Percentiles rank a stretch among this genome's conserved stretches.
Evolutionary conservation across 2,113 vertebrate genomes (phyloP).

Genomic region (Chloropsis hardwickii): DNA sequence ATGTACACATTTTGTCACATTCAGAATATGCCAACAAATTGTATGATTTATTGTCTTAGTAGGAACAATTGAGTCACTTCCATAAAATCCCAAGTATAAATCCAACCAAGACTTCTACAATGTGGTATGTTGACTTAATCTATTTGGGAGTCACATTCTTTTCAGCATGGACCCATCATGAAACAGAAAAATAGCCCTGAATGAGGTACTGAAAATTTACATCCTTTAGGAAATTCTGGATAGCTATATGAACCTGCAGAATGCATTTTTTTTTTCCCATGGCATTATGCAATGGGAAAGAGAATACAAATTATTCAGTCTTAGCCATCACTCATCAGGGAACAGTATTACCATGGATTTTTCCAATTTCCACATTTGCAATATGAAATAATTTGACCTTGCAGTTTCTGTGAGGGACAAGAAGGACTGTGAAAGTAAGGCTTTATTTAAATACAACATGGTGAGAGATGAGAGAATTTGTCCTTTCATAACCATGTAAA

Average conservation of each 20-base stretch:
- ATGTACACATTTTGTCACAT: not conserved
- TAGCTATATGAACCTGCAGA: not conserved
- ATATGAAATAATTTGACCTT: not conserved
- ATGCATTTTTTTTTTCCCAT: not conserved
- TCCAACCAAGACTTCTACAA: not conserved
- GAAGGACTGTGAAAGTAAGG: not conserved
- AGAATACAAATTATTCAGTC: not conserved
- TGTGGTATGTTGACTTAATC: not conserved
- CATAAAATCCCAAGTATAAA: not conserved
- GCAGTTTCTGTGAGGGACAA: not conserved
- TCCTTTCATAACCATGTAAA: not conserved
- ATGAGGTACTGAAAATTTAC: not conserved
- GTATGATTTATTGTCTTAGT: not conserved
- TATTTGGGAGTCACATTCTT: not conserved
- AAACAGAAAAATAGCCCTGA: not conserved
- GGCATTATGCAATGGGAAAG: not conserved
- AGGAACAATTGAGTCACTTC: not conserved
- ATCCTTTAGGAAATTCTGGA: not conserved
- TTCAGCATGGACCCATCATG: not conserved
- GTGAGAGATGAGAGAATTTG: not conserved
- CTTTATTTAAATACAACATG: not conserved
- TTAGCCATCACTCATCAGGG: not conserved
- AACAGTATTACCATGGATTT: not conserved
- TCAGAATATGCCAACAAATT: not conserved
- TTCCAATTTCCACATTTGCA: not conserved